phyloP scores from a whole-genome alignment of 2,113 vertebrate species.

The Dicentrarchus labrax region DNA sequence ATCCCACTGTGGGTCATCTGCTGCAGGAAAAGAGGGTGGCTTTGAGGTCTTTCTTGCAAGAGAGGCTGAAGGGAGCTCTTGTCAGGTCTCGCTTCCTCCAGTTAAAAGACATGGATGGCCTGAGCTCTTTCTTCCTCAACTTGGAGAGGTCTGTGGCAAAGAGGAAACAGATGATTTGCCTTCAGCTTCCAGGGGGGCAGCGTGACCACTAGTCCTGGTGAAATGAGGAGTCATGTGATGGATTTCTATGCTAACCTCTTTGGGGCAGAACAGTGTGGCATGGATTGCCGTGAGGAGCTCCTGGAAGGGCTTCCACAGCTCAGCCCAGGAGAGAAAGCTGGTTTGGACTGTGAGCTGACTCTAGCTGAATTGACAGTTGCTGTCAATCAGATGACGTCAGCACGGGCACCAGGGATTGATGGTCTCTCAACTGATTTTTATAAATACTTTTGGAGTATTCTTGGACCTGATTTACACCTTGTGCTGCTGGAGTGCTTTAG shows the following conservation, averaged over 20 bases:
- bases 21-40: not conserved
- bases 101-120: not conserved
- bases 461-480: not conserved
- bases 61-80: no score
- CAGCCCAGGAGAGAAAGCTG: not conserved
- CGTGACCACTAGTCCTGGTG: not conserved
- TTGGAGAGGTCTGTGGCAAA: not conserved
- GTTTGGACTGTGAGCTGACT: not conserved
- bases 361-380: not conserved
- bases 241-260: not conserved
- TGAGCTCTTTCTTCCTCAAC: not conserved
- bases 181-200: not conserved
- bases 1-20: not conserved
- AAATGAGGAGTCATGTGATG: not conserved
- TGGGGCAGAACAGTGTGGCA: not conserved
- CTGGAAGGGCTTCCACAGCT: not conserved
- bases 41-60: not conserved
- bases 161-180: not conserved
- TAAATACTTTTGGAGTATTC: not conserved
- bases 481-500: no score
- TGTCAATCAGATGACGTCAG: not conserved
- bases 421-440: not conserved
- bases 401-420: not conserved
- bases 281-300: not conserved
- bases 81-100: not conserved